A percentile compares a stretch with the other conserved stretches of the same genome.
phyloP scores from a whole-genome alignment of 2,797 vertebrate genomes.

The Galaxias olidus region DNA sequence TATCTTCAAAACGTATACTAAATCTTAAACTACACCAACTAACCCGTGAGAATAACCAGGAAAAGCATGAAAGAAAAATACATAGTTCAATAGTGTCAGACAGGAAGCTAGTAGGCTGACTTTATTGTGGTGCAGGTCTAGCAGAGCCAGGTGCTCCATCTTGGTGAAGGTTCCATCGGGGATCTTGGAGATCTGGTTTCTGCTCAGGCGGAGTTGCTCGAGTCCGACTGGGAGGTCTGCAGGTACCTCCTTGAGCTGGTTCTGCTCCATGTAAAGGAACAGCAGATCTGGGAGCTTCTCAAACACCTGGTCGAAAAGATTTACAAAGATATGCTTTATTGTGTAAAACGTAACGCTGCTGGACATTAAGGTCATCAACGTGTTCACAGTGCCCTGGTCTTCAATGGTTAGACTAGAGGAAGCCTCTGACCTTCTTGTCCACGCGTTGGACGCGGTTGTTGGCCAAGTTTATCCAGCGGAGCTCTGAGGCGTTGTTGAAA shows the following conservation, averaged over 20 bases:
- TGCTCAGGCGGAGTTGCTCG: slow-evolving; percentile 90
- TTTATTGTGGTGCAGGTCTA: slow-evolving; percentile 93
- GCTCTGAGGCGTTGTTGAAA: slow-evolving; percentile 85
- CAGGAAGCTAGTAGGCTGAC: slow-evolving; percentile 58
- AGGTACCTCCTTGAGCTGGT: slow-evolving; percentile 90
- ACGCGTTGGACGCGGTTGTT: slow-evolving; percentile 91
- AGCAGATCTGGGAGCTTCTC: slow-evolving; percentile 85
- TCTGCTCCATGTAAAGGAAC: slow-evolving; percentile 89
- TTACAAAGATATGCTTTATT: too few relatives aligned
- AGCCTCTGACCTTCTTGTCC: slow-evolving; percentile 77
- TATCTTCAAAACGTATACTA: too few relatives aligned
- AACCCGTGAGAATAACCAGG: too few relatives aligned
- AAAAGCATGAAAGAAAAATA: background rate
- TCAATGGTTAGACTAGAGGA: background rate
- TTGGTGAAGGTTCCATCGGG: slow-evolving; percentile 85
- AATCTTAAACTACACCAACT: too few relatives aligned
- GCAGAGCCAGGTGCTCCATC: slow-evolving; percentile 85
- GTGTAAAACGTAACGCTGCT: too few relatives aligned
- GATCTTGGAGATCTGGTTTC: slow-evolving; percentile 90
- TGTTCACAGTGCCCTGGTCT: background rate
- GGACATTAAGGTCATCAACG: too few relatives aligned
- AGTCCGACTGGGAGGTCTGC: slow-evolving; percentile 83
- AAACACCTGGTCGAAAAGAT: slow-evolving; percentile 72
- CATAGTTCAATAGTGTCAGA: background rate
- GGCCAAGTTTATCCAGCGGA: slow-evolving; percentile 93